Percentiles rank a stretch among this genome's conserved stretches.
phyloP scores from a whole-genome alignment of 2,797 vertebrate genomes.

The Pipistrellus pipistrellus region DNA sequence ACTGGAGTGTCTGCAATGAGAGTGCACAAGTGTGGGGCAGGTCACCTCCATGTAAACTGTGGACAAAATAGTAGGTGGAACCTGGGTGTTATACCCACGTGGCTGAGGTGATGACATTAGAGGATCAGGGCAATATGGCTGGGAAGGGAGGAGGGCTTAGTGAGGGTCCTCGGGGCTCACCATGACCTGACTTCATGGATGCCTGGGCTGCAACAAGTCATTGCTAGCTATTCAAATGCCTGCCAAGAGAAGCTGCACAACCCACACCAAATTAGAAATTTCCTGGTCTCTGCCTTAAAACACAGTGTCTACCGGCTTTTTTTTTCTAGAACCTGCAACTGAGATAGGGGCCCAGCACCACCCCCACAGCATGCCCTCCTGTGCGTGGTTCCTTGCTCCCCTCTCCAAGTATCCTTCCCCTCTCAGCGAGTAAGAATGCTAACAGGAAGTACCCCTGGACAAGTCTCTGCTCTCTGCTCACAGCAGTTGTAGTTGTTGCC shows the following conservation, averaged over 20 bases:
- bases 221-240: background rate
- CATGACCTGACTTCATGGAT: background rate
- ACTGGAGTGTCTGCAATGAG: background rate
- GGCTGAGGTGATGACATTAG: fast-evolving
- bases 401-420: background rate
- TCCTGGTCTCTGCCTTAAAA: background rate
- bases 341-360: background rate
- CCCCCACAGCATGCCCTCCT: fast-evolving
- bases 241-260: fast-evolving
- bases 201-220: background rate
- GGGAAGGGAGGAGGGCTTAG: background rate
- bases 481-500: background rate
- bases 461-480: fast-evolving
- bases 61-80: background rate
- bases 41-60: no score
- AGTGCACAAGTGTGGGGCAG: fast-evolving
- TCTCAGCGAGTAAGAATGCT: background rate
- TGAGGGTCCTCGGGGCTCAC: background rate
- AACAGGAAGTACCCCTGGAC: fast-evolving
- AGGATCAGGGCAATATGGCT: background rate
- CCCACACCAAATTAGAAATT: no score
- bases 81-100: background rate
- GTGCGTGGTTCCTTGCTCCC: background rate
- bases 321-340: background rate
- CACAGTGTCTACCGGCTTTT: background rate